phyloP scores from a whole-genome alignment of 2,797 vertebrate species.

The Coregonus sp. region DNA sequence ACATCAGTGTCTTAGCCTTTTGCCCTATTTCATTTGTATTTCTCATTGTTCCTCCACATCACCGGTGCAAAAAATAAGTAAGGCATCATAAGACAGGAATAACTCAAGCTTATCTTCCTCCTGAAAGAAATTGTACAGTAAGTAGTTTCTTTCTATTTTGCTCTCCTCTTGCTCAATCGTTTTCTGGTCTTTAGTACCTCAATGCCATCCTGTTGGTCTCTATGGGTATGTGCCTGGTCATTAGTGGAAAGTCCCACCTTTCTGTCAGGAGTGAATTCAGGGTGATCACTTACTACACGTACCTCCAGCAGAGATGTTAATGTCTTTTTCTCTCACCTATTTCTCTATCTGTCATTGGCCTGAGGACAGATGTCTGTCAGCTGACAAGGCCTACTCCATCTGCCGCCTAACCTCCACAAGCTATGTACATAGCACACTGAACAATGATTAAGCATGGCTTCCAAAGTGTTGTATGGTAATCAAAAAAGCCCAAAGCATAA shows the following conservation, averaged over 20 bases:
- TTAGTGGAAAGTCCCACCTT: slow-evolving; percentile 37
- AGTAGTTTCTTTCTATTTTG: slow-evolving; percentile 6
- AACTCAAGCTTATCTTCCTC: background rate
- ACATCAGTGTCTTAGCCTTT: background rate
- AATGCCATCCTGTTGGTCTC: slow-evolving; percentile 31
- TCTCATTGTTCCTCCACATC: background rate
- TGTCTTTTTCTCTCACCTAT: slow-evolving; percentile 4
- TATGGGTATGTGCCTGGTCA: slow-evolving; percentile 32
- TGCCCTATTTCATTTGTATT: background rate
- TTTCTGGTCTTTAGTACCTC: slow-evolving; percentile 28
- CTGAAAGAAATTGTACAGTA: background rate
- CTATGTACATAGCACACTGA: slow-evolving; percentile 44
- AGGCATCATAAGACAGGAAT: background rate
- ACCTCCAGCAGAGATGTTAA: slow-evolving; percentile 38
- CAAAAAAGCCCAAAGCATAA: slow-evolving; percentile 62
- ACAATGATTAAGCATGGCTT: slow-evolving; percentile 63
- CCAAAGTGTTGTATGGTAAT: slow-evolving; percentile 57
- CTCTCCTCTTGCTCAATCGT: slow-evolving; percentile 1
- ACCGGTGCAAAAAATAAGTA: no score
- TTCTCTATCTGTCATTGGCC: slow-evolving; percentile 7
- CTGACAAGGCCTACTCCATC: slow-evolving; percentile 55
- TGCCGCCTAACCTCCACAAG: slow-evolving; percentile 48
- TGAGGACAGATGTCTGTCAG: slow-evolving; percentile 27
- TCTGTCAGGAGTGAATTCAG: slow-evolving; percentile 30
- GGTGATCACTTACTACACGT: slow-evolving; percentile 44